Conservation (phyloP, 2,888 invertebrate genomes). For the Masnerella sp. region DNA sequence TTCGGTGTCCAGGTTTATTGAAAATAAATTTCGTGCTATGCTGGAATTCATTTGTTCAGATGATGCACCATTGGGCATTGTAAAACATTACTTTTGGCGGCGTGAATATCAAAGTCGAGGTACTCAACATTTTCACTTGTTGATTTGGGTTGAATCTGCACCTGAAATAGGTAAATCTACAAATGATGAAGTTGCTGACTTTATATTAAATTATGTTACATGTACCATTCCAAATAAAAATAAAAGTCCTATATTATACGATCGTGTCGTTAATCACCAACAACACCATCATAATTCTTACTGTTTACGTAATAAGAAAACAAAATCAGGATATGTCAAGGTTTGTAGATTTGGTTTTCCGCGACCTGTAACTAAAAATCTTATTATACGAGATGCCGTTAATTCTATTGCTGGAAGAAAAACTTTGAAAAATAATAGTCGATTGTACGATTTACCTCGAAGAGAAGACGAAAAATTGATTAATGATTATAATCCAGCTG, state of each 20-base stretch:
- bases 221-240: neutral
- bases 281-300: no score
- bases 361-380: no score
- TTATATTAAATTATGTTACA: neutral
- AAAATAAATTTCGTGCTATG: neutral
- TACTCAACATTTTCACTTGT: no score
- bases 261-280: neutral
- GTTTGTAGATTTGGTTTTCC: neutral
- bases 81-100: neutral
- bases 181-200: no score
- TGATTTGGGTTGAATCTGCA: no score
- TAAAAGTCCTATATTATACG: neutral
- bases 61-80: neutral
- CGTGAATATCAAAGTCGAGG: no score
- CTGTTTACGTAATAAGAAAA: neutral
- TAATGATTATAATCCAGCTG: no score
- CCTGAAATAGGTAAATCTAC: no score
- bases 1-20: no score
- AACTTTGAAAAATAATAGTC: neutral
- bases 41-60: neutral
- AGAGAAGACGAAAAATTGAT: no score
- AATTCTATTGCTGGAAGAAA: neutral
- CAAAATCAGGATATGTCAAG: neutral
- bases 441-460: neutral
- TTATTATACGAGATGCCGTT: neutral